These are phyloP conservation scores for Scomberomorus guttatus DNA, from an alignment of 2,797 vertebrate genomes.

Conservation along the genomic window DNA sequence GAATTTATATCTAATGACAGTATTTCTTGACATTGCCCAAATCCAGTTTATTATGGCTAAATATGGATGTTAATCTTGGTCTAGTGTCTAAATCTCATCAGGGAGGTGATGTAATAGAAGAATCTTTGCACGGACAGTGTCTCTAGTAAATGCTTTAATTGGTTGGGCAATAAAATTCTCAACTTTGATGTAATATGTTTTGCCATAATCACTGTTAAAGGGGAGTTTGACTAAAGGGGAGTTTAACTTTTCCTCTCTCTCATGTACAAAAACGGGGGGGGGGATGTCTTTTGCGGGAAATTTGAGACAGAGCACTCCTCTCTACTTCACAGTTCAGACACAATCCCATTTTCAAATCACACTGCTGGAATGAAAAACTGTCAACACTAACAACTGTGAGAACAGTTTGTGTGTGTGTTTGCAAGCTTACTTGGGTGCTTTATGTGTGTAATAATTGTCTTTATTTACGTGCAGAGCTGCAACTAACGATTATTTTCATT, in stretches of 20 bases:
- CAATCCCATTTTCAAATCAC: slow-evolving; percentile 40
- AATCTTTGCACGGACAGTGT: background rate
- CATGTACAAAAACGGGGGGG: slow-evolving; percentile 7
- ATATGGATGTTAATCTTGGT: background rate
- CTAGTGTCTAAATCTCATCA: background rate
- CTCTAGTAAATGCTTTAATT: background rate
- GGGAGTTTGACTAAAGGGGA: slow-evolving; percentile 2
- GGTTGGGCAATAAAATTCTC: background rate
- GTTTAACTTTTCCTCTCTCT: slow-evolving; percentile 6
- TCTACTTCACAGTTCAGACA: slow-evolving; percentile 15
- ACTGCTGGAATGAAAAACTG: slow-evolving; percentile 44
- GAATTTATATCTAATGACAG: slow-evolving; percentile 16
- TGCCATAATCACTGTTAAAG: background rate
- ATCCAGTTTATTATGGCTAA: background rate
- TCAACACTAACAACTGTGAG: slow-evolving; percentile 23
- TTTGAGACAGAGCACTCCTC: slow-evolving; percentile 23
- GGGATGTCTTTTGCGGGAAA: slow-evolving; percentile 16
- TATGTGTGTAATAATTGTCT: slow-evolving; percentile 6
- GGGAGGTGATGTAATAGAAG: background rate
- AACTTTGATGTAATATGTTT: background rate
- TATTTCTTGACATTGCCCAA: slow-evolving; percentile 2
- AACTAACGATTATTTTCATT: background rate
- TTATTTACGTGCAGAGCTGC: background rate
- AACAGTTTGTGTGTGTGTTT: background rate
- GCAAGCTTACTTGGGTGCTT: background rate